Percentiles rank a stretch among this genome's conserved stretches.
Conservation (phyloP, 1,140 invertebrate genomes). For the Aphelenchoides fujianensis region DNA sequence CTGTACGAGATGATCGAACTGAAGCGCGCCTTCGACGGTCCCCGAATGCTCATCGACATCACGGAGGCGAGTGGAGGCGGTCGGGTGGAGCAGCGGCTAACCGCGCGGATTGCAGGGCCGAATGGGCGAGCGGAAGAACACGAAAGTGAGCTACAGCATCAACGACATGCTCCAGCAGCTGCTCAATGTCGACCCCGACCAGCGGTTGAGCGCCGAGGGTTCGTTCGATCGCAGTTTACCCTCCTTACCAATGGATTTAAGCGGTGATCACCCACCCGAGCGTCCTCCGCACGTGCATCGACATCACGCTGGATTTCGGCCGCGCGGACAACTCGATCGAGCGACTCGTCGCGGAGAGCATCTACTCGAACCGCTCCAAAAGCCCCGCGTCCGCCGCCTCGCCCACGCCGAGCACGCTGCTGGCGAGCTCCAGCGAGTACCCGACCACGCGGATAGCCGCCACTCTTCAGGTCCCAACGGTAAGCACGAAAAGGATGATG, state of each 20-base stretch:
- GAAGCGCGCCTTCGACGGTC: slow-evolving; percentile 69
- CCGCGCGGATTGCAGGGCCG: too few relatives aligned
- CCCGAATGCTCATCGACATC: slow-evolving; percentile 21
- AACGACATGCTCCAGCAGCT: neutral
- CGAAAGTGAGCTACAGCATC: neutral
- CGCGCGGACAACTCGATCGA: slow-evolving; percentile 1
- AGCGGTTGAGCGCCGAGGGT: neutral
- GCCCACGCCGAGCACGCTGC: too few relatives aligned
- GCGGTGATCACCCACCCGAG: neutral
- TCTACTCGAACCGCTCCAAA: too few relatives aligned
- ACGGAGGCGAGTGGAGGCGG: neutral
- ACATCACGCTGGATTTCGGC: slow-evolving; percentile 7
- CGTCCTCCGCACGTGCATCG: slow-evolving; percentile 6
- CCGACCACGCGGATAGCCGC: too few relatives aligned
- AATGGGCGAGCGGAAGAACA: neutral
- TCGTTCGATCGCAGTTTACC: neutral
- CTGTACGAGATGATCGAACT: slow-evolving; percentile 73
- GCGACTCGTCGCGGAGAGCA: neutral
- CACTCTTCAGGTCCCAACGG: too few relatives aligned
- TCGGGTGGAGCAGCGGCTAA: too few relatives aligned
- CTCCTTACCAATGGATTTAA: too few relatives aligned
- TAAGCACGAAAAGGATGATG: too few relatives aligned
- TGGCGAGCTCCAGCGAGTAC: too few relatives aligned
- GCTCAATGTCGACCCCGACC: neutral
- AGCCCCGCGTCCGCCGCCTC: too few relatives aligned